These are phyloP conservation scores for Pterocles gutturalis DNA, from an alignment of 2,113 vertebrate species.

Conservation along the genomic window DNA sequence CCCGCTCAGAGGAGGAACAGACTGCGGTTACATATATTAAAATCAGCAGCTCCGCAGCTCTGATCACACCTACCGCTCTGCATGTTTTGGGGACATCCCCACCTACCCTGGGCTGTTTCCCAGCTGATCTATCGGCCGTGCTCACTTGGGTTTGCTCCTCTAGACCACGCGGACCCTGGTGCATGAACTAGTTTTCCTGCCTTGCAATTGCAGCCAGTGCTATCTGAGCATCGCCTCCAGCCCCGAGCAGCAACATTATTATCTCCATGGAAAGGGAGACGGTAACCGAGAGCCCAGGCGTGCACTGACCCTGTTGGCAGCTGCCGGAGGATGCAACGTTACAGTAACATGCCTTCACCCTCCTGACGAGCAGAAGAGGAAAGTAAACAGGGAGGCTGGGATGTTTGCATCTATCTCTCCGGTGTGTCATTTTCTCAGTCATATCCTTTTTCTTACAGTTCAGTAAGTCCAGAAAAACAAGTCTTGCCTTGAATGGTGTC, in stretches of 20 bases:
- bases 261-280: background rate
- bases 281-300: background rate
- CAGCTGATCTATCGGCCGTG: fast-evolving
- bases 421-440: background rate
- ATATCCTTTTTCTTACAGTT: background rate
- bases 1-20: background rate
- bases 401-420: background rate
- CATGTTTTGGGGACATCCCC: background rate
- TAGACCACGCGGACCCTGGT: background rate
- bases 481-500: background rate
- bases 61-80: fast-evolving
- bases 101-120: background rate
- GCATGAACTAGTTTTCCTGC: background rate
- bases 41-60: background rate
- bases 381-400: background rate
- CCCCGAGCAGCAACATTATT: background rate
- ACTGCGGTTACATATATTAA: background rate
- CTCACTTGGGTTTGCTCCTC: background rate
- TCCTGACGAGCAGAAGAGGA: background rate
- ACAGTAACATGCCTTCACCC: background rate
- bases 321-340: background rate
- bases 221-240: background rate
- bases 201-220: background rate
- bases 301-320: background rate
- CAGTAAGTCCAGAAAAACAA: conserved; percentile 37